Percentiles rank a stretch among this genome's conserved stretches.
Conservation (phyloP, 2,797 vertebrate genomes). For the Lophius americanus region DNA sequence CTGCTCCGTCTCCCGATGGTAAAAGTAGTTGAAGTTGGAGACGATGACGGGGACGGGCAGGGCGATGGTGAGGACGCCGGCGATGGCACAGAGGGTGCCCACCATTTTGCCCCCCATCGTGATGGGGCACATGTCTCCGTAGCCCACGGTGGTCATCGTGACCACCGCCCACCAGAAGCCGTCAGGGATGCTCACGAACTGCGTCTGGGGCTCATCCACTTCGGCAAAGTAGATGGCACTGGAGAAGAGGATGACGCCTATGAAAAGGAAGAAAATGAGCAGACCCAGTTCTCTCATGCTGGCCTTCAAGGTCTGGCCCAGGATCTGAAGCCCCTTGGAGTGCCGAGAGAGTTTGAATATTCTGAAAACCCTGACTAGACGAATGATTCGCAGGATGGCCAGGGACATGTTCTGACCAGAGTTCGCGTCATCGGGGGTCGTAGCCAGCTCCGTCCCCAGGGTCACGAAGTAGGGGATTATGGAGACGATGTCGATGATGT, state of each 20-base stretch:
- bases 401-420: constrained; percentile 94
- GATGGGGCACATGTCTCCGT: constrained; percentile 97
- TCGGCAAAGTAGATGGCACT: constrained; percentile 98
- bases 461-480: constrained; percentile 98
- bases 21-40: constrained; percentile 99
- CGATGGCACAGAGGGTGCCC: constrained; percentile 95
- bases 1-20: constrained; percentile 94
- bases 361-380: constrained; percentile 93
- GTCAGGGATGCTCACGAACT: constrained; percentile 97
- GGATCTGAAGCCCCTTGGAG: constrained; percentile 93
- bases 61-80: constrained; percentile 96
- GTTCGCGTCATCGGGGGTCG: constrained; percentile 84
- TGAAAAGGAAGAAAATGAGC: constrained; percentile 98
- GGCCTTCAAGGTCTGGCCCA: constrained; percentile 92
- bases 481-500: constrained; percentile 95
- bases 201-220: constrained; percentile 95
- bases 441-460: constrained; percentile 91
- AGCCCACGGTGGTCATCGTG: constrained; percentile 98
- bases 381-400: constrained; percentile 93
- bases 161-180: constrained; percentile 99
- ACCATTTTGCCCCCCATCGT: constrained; percentile 97
- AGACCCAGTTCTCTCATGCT: constrained; percentile 92
- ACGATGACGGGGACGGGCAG: constrained; percentile 98
- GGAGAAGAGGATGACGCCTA: constrained; percentile 97
- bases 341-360: constrained; percentile 97